Evolutionary conservation across 2,888 invertebrate species (phyloP), one percentile per base, ranked within the genome.

Genomic region (Xanthia icteritia): DNA sequence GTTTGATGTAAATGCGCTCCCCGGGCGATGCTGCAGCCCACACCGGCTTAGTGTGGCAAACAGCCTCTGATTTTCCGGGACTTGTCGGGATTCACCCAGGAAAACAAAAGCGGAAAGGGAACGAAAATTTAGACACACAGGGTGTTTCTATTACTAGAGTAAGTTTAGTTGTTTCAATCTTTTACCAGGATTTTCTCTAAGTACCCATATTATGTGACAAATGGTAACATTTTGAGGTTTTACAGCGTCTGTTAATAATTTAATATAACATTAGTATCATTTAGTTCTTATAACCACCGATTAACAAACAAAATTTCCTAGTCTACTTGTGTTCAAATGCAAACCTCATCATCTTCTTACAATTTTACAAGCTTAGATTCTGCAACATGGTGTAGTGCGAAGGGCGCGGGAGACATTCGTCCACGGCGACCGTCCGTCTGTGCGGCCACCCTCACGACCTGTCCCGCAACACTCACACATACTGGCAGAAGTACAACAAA

Each of bases 1-100:
- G 90, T 94, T 94, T 94, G 92, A 96, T 96, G 95, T 95, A 94
- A 96, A 95, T 95, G 91, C 84, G 91, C 82, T 91, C 90, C 89
- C 89, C 84, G 86, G 89, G 77, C 87, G 88, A 88, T 89, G 86
- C 58, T 89, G 90, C 89, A 90, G 89, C 90, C 82, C 77, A 63
- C 76, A 63, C 64, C 69, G 67, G 77, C 69, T 67, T 64, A 73
- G 82, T 68, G 71, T 65, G 58, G 76, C 85, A 81, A 82, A 76
- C 79, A 80, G 61, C 78, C 79, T 71, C 70, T 60, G 70, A 72
- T 67, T 83, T 73, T 67, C 63, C 60, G 66, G 73, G 54, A 48
- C 58, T 76, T 63, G 68, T 81, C n/a, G 31, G 51, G 74, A 64
- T 74, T 78, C 56, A 74, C 23, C 31, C 27, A 75, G 39, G 51